phyloP scores from a whole-genome alignment of 30 jellyfish, hydroid and myxozoan species.

The Aurelia sp. region DNA sequence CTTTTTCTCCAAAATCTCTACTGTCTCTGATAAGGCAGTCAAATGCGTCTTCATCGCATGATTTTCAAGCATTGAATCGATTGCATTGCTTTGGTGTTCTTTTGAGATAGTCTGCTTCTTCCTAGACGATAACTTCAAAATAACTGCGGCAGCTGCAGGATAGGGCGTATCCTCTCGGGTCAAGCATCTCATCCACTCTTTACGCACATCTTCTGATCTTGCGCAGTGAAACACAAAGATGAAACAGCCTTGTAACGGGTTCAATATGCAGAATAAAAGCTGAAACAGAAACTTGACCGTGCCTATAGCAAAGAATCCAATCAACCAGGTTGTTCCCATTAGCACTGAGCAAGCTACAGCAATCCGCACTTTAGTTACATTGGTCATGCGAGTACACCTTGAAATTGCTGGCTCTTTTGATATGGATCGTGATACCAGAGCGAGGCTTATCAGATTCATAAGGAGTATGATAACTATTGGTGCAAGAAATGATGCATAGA shows the following conservation, averaged over 20 bases:
- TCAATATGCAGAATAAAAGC: constrained; percentile 54
- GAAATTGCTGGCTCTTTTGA: background rate
- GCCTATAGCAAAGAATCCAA: constrained; percentile 74
- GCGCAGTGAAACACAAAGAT: constrained; percentile 70
- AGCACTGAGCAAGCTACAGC: constrained; percentile 59
- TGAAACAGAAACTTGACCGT: constrained; percentile 61
- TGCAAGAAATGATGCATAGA: constrained; percentile 57
- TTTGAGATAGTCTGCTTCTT: no score
- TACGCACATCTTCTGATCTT: constrained; percentile 37
- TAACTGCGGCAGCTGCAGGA: background rate
- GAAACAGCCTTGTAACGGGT: constrained; percentile 76
- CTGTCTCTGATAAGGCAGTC: no score
- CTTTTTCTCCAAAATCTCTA: no score
- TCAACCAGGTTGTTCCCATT: constrained; percentile 74
- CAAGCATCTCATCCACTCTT: constrained; percentile 57
- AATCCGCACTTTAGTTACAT: constrained; percentile 37
- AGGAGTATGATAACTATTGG: constrained; percentile 23
- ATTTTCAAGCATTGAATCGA: no score
- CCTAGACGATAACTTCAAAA: background rate
- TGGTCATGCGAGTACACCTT: background rate
- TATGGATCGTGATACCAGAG: background rate
- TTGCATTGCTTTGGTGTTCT: no score
- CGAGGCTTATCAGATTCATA: constrained; percentile 12
- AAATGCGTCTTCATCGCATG: no score
- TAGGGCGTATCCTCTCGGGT: background rate